phyloP scores from a whole-genome alignment of 2,113 vertebrate genomes.

The Herpetotheres cachinnans region DNA sequence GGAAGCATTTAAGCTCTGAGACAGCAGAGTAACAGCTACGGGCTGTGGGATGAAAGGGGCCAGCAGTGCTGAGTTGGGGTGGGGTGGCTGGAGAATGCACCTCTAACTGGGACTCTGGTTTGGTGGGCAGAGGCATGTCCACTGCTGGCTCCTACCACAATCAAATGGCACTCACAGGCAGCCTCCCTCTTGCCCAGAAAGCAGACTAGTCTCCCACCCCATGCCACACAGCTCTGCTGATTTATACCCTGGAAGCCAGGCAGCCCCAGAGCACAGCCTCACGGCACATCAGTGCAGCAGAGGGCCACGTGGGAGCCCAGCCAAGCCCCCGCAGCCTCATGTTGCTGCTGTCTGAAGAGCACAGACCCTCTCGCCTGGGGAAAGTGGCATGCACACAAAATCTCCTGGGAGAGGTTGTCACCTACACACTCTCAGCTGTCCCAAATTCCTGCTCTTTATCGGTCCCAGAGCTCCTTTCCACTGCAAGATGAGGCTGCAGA shows the following conservation, averaged over 20 bases:
- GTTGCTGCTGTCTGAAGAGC: neutral
- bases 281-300: neutral
- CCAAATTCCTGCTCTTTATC: neutral
- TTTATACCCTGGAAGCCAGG: neutral
- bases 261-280: accelerated
- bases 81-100: neutral
- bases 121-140: neutral
- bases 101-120: neutral
- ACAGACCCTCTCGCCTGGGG: neutral
- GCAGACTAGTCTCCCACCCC: neutral
- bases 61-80: neutral
- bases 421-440: neutral
- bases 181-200: neutral
- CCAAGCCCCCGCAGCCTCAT: neutral
- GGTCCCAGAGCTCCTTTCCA: neutral
- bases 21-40: neutral
- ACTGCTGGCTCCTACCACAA: neutral
- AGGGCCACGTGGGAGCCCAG: neutral
- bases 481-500: neutral
- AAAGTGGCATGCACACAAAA: neutral
- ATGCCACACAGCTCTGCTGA: neutral
- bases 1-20: neutral
- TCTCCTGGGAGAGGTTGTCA: neutral
- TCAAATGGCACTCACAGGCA: neutral
- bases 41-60: neutral